Evolutionary conservation across 2,888 invertebrate species (phyloP).

Genomic region (Timema podura): DNA sequence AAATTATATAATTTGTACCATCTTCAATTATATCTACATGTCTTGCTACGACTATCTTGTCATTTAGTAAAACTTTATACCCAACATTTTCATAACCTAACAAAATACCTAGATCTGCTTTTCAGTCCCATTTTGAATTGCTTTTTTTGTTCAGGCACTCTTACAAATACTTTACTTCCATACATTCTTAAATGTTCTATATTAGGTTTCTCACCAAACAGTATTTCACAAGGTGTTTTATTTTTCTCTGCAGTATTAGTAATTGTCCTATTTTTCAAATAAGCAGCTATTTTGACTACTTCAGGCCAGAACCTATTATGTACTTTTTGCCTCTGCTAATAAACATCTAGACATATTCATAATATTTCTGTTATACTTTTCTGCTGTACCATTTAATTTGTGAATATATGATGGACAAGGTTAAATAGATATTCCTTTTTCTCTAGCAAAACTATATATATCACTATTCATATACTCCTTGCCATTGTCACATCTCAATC

Average conservation of each 20-base stretch:
- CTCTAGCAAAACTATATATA: too few relatives aligned
- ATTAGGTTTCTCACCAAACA: background rate
- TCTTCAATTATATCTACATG: conserved; percentile 5
- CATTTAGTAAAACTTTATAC: background rate
- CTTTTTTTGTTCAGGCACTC: background rate
- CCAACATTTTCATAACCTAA: conserved; percentile 2
- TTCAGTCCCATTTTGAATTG: background rate
- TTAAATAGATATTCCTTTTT: too few relatives aligned
- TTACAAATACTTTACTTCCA: background rate
- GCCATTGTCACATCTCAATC: too few relatives aligned
- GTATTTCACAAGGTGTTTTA: background rate
- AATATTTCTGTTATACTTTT: too few relatives aligned
- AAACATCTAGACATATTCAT: too few relatives aligned
- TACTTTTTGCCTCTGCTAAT: too few relatives aligned
- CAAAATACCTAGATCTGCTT: conserved; percentile 5
- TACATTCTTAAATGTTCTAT: background rate
- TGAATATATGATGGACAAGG: too few relatives aligned
- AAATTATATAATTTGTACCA: background rate
- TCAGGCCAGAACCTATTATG: too few relatives aligned
- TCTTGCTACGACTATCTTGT: background rate
- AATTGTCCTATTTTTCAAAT: background rate
- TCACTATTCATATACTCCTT: too few relatives aligned
- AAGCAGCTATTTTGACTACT: too few relatives aligned
- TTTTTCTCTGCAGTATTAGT: background rate
- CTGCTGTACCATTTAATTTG: too few relatives aligned